Evolutionary conservation across 2,113 vertebrate genomes (phyloP).

Genomic region (Gopherus evgoodei): DNA sequence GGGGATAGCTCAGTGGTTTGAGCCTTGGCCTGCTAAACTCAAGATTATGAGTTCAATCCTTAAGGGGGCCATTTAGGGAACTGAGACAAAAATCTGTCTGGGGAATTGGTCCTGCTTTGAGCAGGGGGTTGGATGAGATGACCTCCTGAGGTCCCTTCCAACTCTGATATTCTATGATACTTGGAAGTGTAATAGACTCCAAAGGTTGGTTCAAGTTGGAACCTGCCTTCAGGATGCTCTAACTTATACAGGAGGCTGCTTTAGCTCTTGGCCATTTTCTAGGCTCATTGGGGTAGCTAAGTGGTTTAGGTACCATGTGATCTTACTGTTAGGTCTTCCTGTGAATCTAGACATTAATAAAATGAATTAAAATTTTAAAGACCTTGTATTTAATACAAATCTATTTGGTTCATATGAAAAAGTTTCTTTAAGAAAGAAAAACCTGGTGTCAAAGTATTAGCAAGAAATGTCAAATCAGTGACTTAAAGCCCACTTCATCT

Average conservation of each 20-base stretch:
- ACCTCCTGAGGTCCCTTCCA: no score
- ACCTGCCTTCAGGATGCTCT: not conserved
- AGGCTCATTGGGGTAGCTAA: not conserved
- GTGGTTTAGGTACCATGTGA: not conserved
- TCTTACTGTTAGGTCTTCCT: not conserved
- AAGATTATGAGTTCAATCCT: no score
- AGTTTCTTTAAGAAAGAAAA: not conserved
- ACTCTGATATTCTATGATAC: no score
- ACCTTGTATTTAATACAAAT: not conserved
- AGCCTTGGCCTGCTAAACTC: no score
- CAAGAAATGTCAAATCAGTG: constrained; percentile 10
- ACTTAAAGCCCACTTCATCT: constrained; percentile 2
- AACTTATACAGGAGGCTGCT: not conserved
- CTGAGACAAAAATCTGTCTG: no score
- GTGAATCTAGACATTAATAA: not conserved
- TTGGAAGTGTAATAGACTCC: not conserved
- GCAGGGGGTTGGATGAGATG: no score
- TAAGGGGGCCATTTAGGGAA: no score
- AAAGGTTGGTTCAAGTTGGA: not conserved
- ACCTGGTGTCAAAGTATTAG: not conserved
- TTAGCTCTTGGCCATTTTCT: not conserved
- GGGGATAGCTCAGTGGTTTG: no score
- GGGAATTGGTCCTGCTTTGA: no score
- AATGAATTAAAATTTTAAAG: not conserved
- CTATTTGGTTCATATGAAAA: not conserved